Evolutionary conservation across 2,797 vertebrate genomes (phyloP).

Genomic region (Borostomias antarcticus): DNA sequence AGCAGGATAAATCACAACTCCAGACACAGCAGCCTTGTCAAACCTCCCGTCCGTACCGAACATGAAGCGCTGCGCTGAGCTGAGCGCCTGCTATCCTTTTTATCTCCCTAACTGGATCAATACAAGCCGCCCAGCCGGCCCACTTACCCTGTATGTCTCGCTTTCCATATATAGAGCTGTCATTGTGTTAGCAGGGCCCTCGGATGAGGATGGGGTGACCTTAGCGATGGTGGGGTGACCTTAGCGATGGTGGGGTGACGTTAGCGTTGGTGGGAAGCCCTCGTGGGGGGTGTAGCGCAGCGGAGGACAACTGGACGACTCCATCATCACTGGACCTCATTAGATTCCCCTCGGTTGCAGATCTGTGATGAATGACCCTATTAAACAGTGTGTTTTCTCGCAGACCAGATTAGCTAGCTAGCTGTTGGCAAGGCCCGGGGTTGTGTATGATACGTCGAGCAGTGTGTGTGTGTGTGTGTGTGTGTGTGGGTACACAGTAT

Average conservation of each 20-base stretch:
- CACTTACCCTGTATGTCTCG: background rate
- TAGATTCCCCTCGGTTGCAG: conserved; percentile 6
- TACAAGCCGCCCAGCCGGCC: conserved; percentile 13
- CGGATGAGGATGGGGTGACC: background rate
- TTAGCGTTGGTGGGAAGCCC: background rate
- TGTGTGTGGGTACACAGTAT: background rate
- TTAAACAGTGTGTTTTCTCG: conserved; percentile 1
- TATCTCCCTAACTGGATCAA: conserved; percentile 29
- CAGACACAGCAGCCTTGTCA: conserved; percentile 18
- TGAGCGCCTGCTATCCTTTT: conserved; percentile 28
- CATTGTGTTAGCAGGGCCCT: conserved; percentile 6
- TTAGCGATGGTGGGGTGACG: background rate
- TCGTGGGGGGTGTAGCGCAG: background rate
- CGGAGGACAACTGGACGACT: background rate
- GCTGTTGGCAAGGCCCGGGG: conserved; percentile 6
- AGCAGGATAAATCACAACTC: conserved; percentile 40
- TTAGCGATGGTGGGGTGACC: background rate
- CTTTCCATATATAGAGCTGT: background rate
- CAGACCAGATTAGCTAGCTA: background rate
- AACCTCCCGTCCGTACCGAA: conserved; percentile 27
- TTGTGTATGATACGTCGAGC: background rate
- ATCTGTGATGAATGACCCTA: conserved; percentile 5
- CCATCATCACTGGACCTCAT: conserved; percentile 8
- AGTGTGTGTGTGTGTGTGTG: conserved; percentile 12
- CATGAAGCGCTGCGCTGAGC: conserved; percentile 24